phyloP scores from a whole-genome alignment of 2,888 invertebrate genomes.

The Tuberolachnus salignus region DNA sequence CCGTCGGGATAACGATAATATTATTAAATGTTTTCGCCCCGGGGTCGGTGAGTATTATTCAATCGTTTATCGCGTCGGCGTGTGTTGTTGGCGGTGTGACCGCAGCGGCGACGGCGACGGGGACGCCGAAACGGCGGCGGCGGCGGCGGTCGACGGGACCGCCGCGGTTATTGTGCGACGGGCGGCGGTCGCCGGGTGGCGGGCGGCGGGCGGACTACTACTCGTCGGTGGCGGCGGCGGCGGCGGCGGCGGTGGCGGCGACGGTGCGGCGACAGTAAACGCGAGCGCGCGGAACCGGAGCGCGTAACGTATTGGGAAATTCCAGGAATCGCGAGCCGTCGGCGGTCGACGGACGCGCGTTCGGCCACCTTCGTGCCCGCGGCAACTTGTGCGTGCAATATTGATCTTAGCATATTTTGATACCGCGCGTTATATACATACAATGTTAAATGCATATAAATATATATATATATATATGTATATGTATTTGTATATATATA shows the following conservation, averaged over 20 bases:
- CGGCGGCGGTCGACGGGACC: neutral
- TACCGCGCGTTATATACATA: neutral
- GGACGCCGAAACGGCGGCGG: neutral
- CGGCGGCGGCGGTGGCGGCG: no score
- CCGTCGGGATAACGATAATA: no score
- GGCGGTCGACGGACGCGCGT: slow-evolving; percentile 7
- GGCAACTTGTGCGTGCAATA: slow-evolving; percentile 43
- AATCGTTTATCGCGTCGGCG: no score
- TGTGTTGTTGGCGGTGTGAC: neutral
- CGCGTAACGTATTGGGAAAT: slow-evolving; percentile 10
- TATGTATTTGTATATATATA: slow-evolving; percentile 39
- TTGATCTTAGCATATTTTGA: slow-evolving; percentile 44
- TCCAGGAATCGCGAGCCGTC: slow-evolving; percentile 32
- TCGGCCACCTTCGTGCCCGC: slow-evolving; percentile 25
- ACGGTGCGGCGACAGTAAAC: neutral
- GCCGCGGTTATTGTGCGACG: neutral
- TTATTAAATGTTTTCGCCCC: no score
- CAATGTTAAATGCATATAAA: slow-evolving; percentile 51
- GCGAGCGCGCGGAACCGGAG: neutral
- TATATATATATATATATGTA: slow-evolving; percentile 38
- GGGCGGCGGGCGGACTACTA: neutral
- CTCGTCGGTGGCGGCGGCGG: neutral
- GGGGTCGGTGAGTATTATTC: no score
- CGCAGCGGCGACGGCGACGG: neutral
- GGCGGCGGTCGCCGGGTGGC: neutral